Percentiles rank a stretch among this genome's conserved stretches.
Conservation (phyloP, 2,797 vertebrate genomes). For the Pangasius mekongensis region DNA sequence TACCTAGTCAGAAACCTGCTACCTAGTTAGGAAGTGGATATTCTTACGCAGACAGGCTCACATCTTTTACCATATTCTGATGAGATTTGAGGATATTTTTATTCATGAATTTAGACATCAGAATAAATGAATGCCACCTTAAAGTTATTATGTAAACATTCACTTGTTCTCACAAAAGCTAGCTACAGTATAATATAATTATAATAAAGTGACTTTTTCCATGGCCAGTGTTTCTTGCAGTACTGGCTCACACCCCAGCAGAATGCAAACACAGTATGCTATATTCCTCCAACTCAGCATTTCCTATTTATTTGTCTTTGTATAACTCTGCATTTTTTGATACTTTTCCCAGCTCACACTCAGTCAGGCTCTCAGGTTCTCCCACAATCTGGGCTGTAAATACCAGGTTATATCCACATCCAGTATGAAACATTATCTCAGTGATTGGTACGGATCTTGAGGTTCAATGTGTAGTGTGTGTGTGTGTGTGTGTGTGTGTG, state of each 20-base stretch:
- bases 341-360: background rate
- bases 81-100: background rate
- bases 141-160: conserved; percentile 26
- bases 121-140: background rate
- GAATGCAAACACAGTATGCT: conserved; percentile 46
- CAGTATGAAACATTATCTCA: conserved; percentile 50
- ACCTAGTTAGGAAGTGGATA: background rate
- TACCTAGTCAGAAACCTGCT: background rate
- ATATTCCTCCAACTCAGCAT: conserved; percentile 52
- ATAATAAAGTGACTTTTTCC: background rate
- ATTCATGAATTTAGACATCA: background rate
- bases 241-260: conserved; percentile 31
- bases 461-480: conserved; percentile 33
- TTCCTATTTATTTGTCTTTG: conserved; percentile 56
- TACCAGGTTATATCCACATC: conserved; percentile 28
- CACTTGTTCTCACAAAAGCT: conserved; percentile 11
- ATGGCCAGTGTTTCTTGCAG: conserved; percentile 35
- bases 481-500: conserved; percentile 14
- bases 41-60: background rate
- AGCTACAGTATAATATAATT: background rate
- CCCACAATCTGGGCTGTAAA: background rate
- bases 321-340: conserved; percentile 48
- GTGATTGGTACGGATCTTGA: conserved; percentile 50
- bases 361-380: background rate
- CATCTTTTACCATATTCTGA: background rate